These are phyloP conservation scores for Cynocephalus volans DNA, from an alignment of 2,113 vertebrate species.

Conservation along the genomic window DNA sequence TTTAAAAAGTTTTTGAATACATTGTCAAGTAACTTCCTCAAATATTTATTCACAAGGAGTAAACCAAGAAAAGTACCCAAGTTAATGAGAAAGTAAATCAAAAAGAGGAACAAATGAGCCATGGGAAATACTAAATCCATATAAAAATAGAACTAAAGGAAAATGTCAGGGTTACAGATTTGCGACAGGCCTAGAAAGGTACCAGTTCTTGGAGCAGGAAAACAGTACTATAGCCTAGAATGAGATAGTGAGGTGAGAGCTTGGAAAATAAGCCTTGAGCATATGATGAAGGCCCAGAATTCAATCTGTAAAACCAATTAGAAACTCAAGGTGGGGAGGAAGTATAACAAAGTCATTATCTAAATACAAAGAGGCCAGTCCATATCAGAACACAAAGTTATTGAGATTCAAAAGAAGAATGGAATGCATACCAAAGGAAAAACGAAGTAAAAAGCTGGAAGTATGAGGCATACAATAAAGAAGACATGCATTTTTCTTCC, in stretches of 20 bases:
- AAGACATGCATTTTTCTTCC: background rate
- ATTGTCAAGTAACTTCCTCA: slow-evolving; percentile 48
- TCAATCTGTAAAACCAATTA: background rate
- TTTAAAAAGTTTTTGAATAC: too few relatives aligned
- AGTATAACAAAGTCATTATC: background rate
- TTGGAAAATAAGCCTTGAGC: background rate
- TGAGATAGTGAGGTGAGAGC: background rate
- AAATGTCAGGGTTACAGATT: background rate
- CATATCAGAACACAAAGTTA: background rate
- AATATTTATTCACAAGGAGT: background rate
- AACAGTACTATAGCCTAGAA: background rate
- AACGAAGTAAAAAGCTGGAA: background rate
- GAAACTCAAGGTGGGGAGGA: background rate
- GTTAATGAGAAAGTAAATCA: background rate
- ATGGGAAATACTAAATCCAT: background rate
- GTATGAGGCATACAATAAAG: background rate
- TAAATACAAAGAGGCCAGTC: background rate
- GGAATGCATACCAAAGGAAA: background rate
- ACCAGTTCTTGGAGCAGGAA: background rate
- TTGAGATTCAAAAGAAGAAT: background rate
- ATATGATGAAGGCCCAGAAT: background rate
- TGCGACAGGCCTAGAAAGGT: background rate
- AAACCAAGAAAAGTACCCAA: slow-evolving; percentile 29
- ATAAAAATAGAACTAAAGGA: background rate
- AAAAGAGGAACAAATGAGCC: slow-evolving; percentile 17